These are phyloP conservation scores for Cheilosia variabilis DNA, from an alignment of 2,888 invertebrate genomes.

Conservation along the genomic window DNA sequence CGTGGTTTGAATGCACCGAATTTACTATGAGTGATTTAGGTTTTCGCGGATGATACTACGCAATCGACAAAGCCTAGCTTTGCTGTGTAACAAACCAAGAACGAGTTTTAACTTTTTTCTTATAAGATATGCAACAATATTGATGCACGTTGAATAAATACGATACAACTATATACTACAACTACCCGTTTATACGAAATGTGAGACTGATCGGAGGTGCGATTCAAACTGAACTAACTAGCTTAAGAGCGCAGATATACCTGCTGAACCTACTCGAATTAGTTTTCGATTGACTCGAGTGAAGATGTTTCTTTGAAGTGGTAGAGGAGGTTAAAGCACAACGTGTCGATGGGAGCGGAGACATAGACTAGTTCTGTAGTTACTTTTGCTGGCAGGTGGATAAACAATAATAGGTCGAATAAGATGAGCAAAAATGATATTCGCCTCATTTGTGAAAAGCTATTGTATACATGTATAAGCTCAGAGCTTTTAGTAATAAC, in stretches of 20 bases:
- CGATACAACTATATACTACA: not conserved
- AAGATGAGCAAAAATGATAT: not conserved
- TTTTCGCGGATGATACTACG: constrained; percentile 9
- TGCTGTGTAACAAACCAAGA: constrained; percentile 31
- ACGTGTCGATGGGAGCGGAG: constrained; percentile 40
- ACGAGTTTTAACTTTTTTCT: constrained; percentile 55
- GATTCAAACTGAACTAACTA: constrained; percentile 57
- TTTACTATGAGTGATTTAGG: not conserved
- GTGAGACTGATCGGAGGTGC: constrained; percentile 50
- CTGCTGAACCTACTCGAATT: not conserved
- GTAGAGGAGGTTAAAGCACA: constrained; percentile 35
- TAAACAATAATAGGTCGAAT: constrained; percentile 52
- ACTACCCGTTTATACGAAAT: constrained; percentile 24
- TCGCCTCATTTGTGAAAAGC: constrained; percentile 53
- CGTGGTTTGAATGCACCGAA: constrained; percentile 1
- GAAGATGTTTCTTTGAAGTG: constrained; percentile 49
- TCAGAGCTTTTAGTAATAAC: no score
- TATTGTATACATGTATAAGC: not conserved
- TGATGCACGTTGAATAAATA: constrained; percentile 19
- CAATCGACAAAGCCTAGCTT: constrained; percentile 22
- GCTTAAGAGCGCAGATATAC: constrained; percentile 53
- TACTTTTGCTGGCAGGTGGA: constrained; percentile 57
- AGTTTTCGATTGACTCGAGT: constrained; percentile 32
- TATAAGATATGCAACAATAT: constrained; percentile 28
- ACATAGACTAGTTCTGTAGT: constrained; percentile 58